Evolutionary conservation across 2,797 vertebrate species (phyloP).

Genomic region (Alauda arvensis): DNA sequence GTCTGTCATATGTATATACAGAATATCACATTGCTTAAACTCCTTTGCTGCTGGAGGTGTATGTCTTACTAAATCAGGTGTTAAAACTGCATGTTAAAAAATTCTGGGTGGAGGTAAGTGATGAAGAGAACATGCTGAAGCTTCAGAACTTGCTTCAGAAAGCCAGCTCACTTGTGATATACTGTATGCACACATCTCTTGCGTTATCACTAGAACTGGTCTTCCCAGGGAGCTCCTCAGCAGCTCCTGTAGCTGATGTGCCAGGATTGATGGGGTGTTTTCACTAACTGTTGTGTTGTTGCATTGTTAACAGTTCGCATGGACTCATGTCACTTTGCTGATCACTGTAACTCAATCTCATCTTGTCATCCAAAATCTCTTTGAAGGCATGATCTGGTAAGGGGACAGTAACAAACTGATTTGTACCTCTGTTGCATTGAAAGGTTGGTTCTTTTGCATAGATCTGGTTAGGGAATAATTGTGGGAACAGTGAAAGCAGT

Average conservation of each 20-base stretch:
- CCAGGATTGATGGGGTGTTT: slow-evolving; percentile 24
- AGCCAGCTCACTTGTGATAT: slow-evolving; percentile 28
- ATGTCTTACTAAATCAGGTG: neutral
- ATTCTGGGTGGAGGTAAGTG: slow-evolving; percentile 4
- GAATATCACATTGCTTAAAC: slow-evolving; percentile 32
- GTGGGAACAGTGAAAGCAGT: neutral
- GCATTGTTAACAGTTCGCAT: slow-evolving; percentile 94
- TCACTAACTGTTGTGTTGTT: slow-evolving; percentile 76
- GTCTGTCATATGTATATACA: slow-evolving; percentile 19
- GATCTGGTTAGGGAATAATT: neutral
- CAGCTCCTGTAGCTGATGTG: neutral
- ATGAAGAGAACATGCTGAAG: neutral
- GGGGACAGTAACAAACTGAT: slow-evolving; percentile 54
- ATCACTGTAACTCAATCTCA: slow-evolving; percentile 99
- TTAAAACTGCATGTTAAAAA: neutral
- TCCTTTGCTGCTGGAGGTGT: slow-evolving; percentile 15
- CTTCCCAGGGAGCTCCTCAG: neutral
- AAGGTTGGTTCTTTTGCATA: neutral
- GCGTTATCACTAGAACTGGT: neutral
- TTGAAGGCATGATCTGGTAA: slow-evolving; percentile 99
- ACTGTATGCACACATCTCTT: slow-evolving; percentile 23
- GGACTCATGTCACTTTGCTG: slow-evolving; percentile 99
- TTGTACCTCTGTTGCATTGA: slow-evolving; percentile 21
- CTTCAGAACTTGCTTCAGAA: slow-evolving; percentile 5
- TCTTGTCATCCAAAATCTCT: slow-evolving; percentile 99